Base-by-base conservation (phyloP, 2,888 invertebrate genomes). In the Aphrophora alni region DNA sequence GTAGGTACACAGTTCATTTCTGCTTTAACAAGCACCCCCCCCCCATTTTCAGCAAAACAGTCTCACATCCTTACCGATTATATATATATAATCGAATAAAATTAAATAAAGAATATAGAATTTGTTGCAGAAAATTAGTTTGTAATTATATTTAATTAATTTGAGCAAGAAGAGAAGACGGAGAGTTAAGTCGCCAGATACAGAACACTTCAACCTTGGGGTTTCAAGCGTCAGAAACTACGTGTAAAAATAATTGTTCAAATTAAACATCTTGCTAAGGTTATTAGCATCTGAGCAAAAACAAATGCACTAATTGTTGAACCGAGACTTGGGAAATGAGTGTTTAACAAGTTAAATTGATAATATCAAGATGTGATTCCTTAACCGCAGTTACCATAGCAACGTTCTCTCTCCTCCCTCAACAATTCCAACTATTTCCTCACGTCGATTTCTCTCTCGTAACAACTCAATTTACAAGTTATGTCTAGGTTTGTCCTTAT, bases 311-410 rank as follows among this genome's bases (percentile, higher is more conserved):
- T 21, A 21, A 59, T 59, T 59, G 59, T 59, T 2, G 14, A 21
- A 21, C 21, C 59, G 59, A 21, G 59, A 7, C 59, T 59, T 59
- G 59, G 59, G n/a, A 59, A 59, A 59, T 59, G 59, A 59, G 59
- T 59, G 59, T 59, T 59, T 59, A 59, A 59, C 59, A 59, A 59
- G 59, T 59, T 59, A 59, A 59, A 59, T 59, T 59, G 59, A 59
- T 59, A 59, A 59, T 59, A 59, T 59, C 59, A 21, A 59, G 59
- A 21, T 21, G 21, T 21, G 21, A 59, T 59, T 59, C 59, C 59
- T 59, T 59, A 21, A n/a, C 44, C 59, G 59, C 59, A 0, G 59
- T 59, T 59, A 59, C 59, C 59, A 59, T 59, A 21, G 59, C 59
- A 21, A n/a, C n/a, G n/a, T n/a, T n/a, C n/a, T n/a, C n/a, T 59